Evolutionary conservation across 2,113 vertebrate species (phyloP).

Genomic region (Tapirus terrestris): DNA sequence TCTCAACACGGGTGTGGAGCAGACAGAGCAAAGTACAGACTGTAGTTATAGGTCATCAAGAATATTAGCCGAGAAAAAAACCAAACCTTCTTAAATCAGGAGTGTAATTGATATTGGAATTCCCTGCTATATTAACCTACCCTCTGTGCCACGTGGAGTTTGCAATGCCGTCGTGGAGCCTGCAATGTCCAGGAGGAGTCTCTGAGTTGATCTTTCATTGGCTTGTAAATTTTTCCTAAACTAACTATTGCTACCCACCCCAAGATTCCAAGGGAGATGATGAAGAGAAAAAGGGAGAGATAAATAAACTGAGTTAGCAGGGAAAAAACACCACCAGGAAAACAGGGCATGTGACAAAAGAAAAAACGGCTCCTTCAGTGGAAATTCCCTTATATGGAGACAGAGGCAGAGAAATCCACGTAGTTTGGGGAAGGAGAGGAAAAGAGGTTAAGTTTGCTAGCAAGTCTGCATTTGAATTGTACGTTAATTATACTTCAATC

Average conservation of each 20-base stretch:
- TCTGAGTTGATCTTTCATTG: conserved; percentile 10
- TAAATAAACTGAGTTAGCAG: background rate
- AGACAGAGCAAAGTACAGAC: conserved; percentile 45
- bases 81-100: background rate
- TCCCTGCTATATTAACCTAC: conserved; percentile 34
- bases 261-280: conserved; percentile 16
- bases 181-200: background rate
- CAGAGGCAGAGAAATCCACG: conserved; percentile 39
- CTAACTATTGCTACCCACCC: conserved; percentile 10
- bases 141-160: background rate
- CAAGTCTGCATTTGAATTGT: conserved; percentile 20
- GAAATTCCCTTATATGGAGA: background rate
- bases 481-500: conserved; percentile 30
- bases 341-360: background rate
- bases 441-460: background rate
- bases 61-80: background rate
- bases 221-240: conserved; percentile 52
- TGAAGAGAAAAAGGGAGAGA: background rate
- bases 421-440: background rate
- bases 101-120: conserved; percentile 43
- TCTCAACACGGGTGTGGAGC: background rate
- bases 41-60: conserved; percentile 54
- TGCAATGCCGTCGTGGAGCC: too few species aligned
- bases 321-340: background rate
- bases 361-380: conserved; percentile 12